These are phyloP conservation scores for Phortica okadai DNA, from an alignment of 2,888 invertebrate genomes.

Conservation along the genomic window DNA sequence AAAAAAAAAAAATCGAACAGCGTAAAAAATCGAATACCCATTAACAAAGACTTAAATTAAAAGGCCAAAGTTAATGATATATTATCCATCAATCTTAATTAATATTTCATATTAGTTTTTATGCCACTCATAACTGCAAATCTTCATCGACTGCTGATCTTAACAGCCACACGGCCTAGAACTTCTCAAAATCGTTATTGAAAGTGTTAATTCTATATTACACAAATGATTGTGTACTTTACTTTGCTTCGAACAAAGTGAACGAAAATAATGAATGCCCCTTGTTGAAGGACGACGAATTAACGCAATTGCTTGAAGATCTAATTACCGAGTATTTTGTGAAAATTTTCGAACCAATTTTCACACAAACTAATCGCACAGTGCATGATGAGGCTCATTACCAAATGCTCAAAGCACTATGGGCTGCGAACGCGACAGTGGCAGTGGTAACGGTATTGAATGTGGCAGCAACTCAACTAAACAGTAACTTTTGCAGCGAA, in stretches of 20 bases:
- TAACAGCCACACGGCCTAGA: background rate
- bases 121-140: background rate
- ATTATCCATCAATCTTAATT: background rate
- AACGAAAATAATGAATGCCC: background rate
- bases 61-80: background rate
- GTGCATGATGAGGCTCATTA: slow-evolving; percentile 18
- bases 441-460: background rate
- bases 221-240: background rate
- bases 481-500: background rate
- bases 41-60: background rate
- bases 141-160: background rate
- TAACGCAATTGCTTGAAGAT: background rate
- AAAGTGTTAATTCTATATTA: background rate
- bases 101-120: background rate
- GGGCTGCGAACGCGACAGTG: background rate
- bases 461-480: background rate
- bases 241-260: background rate
- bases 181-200: background rate
- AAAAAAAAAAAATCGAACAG: no score
- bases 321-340: slow-evolving; percentile 1
- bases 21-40: background rate
- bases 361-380: slow-evolving; percentile 3
- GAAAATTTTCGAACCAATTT: slow-evolving; percentile 1
- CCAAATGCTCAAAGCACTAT: background rate
- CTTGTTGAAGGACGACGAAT: background rate